Conservation (phyloP, 2,113 vertebrate genomes). For the Poicephalus meyeri region DNA sequence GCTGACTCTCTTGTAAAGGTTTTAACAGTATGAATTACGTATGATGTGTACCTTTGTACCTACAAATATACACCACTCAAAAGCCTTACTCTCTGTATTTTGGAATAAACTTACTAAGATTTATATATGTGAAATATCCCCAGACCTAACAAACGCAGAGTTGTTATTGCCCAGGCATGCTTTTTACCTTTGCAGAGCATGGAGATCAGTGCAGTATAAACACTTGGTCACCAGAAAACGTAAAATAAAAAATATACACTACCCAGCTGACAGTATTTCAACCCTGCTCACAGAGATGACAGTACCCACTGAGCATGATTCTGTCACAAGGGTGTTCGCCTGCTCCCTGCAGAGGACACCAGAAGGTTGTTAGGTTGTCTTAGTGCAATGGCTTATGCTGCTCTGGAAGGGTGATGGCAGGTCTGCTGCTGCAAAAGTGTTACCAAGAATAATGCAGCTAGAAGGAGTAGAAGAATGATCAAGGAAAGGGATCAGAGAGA, state of each 20-base stretch:
- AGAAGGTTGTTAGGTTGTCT: not conserved
- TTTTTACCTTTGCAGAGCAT: not conserved
- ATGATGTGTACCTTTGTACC: not conserved
- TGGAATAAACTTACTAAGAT: not conserved
- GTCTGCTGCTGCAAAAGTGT: not conserved
- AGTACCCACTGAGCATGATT: not conserved
- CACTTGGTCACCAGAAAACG: not conserved
- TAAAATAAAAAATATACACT: not conserved
- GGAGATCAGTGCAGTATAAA: not conserved
- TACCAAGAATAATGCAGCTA: not conserved
- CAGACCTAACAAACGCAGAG: not conserved
- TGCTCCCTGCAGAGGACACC: not conserved
- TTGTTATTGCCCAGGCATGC: not conserved
- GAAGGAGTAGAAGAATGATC: not conserved
- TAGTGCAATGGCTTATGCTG: not conserved
- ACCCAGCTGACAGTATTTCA: not conserved
- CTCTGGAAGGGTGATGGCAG: not conserved
- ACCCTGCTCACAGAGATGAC: not conserved
- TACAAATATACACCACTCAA: not conserved
- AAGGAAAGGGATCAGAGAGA: slow-evolving; percentile 1
- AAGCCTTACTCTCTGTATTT: not conserved
- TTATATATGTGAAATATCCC: not conserved
- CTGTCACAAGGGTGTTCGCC: not conserved
- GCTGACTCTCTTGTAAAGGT: slow-evolving; percentile 1
- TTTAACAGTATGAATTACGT: slow-evolving; percentile 19